Evolutionary conservation across 2,888 invertebrate genomes (phyloP).

Genomic region (Mesodorylaimus sp.): DNA sequence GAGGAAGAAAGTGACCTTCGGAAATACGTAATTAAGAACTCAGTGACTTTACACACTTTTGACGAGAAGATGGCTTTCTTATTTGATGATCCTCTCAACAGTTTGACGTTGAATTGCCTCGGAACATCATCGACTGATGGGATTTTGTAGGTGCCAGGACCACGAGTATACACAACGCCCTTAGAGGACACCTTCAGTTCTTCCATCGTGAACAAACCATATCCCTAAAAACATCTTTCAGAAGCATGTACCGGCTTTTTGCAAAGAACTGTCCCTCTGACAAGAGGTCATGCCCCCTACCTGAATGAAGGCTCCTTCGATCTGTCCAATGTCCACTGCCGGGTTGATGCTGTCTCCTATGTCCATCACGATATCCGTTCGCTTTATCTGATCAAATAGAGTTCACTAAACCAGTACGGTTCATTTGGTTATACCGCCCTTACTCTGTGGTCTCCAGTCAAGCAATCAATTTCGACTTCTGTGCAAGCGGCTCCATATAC

Average conservation of each 20-base stretch:
- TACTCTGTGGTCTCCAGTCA: conserved; percentile 75
- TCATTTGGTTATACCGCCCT: no score
- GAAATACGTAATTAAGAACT: background rate
- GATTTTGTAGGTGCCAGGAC: conserved; percentile 77
- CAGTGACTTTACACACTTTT: conserved; percentile 30
- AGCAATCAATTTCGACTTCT: conserved; percentile 73
- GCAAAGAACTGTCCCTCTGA: background rate
- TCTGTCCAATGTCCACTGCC: conserved; percentile 81
- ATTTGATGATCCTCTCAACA: conserved; percentile 66
- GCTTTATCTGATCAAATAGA: no score
- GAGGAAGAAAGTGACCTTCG: conserved; percentile 18
- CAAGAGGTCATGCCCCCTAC: background rate
- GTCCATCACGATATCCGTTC: conserved; percentile 85
- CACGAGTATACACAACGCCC: conserved; percentile 49
- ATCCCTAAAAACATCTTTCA: conserved; percentile 39
- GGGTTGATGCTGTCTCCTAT: conserved; percentile 78
- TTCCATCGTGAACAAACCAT: conserved; percentile 68
- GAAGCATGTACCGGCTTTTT: background rate
- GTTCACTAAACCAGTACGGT: no score
- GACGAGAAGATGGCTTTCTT: conserved; percentile 77
- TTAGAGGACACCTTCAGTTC: conserved; percentile 64
- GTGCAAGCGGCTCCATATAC: conserved; percentile 63
- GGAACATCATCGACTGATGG: conserved; percentile 79
- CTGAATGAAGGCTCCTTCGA: conserved; percentile 78
- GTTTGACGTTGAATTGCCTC: conserved; percentile 65